Base-by-base conservation (phyloP, 2,113 vertebrate species). In the Microcebus griseorufus region DNA sequence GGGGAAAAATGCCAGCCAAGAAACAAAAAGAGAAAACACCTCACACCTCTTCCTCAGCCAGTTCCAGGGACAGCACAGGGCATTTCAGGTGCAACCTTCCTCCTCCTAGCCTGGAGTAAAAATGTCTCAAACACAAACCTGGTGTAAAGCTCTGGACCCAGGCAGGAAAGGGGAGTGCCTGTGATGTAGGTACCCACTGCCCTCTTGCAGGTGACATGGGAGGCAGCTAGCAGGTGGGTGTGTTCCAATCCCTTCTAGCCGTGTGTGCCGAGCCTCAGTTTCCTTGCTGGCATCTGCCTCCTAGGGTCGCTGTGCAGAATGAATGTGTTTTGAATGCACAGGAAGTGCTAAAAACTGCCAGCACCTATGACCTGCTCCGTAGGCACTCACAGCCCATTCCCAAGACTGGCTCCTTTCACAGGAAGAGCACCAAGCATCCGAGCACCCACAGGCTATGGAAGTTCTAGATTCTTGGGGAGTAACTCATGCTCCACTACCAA, bases 61-160 rank as follows among this genome's bases (percentile, higher is more conserved):
- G 9, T 58, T 90, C 83, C 70, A 79, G 70, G 83, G 75, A 76
- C 45, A 95, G 70, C 88, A 87, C n/a, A 88, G 37, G 79, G 37
- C 65, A 58, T 83, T 72, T 86, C 55, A 90, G 65, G 45, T 51
- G 32, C 55, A 78, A 79, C 62, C 32, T 48, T 42, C 55, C 14
- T 75, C 76, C 73, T 75, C 76, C 73, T 20, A 20, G 37, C n/a
- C 83, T 6, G 6, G 32, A 62, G 18, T 34, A 76, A 93, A 79
- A 67, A 53, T 9, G 16, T 10, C 6, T 4, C 34, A 62, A 3
- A 76, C 60, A 42, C 1, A 45, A 70, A 78, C 5, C 64, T 17
- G 13, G 20, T 2, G 0, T 48, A 62, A 78, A 12, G 60, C 58
- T n/a, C 2, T 14, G 32, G 32, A 91, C 25, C 48, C 16, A 1